Percentiles rank a stretch among this genome's conserved stretches.
These are phyloP conservation scores for Drosophila setifemur DNA, from an alignment of 1,140 invertebrate genomes.

Conservation along the genomic window DNA sequence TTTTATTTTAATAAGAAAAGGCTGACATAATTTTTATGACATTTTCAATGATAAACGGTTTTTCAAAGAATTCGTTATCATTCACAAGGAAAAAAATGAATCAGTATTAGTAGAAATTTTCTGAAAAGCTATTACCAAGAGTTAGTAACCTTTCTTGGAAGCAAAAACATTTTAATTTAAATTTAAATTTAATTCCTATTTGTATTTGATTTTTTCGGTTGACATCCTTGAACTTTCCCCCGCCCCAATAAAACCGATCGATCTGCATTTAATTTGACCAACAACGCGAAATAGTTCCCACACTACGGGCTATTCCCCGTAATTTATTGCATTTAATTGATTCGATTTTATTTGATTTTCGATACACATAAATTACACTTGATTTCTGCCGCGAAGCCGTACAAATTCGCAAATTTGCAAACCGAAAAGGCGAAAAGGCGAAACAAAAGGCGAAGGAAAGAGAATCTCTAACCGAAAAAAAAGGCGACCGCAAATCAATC, in stretches of 20 bases:
- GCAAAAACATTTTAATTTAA: too few relatives aligned
- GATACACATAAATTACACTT: conserved; percentile 29
- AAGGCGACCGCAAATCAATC: conserved; percentile 74
- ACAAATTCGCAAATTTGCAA: conserved; percentile 31
- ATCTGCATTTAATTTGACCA: conserved; percentile 1
- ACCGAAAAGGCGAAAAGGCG: background rate
- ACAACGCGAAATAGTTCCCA: conserved; percentile 1
- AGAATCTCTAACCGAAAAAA: conserved; percentile 12
- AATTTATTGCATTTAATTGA: conserved; percentile 76
- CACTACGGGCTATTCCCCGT: conserved; percentile 1
- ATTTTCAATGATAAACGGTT: too few relatives aligned
- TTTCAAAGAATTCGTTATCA: too few relatives aligned
- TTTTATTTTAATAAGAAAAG: too few relatives aligned
- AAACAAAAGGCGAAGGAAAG: background rate
- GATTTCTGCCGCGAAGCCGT: conserved; percentile 20
- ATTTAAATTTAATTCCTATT: too few relatives aligned
- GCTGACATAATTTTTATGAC: too few relatives aligned
- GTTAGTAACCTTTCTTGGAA: too few relatives aligned
- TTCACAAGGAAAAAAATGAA: too few relatives aligned
- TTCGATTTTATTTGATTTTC: conserved; percentile 48
- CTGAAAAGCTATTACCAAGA: too few relatives aligned
- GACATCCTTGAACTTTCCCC: conserved; percentile 51
- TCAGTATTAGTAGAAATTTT: too few relatives aligned
- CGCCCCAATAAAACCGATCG: background rate
- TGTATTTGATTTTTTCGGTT: background rate